These are phyloP conservation scores for Callaeas wilsoni DNA, from an alignment of 2,113 vertebrate species.

Conservation along the genomic window DNA sequence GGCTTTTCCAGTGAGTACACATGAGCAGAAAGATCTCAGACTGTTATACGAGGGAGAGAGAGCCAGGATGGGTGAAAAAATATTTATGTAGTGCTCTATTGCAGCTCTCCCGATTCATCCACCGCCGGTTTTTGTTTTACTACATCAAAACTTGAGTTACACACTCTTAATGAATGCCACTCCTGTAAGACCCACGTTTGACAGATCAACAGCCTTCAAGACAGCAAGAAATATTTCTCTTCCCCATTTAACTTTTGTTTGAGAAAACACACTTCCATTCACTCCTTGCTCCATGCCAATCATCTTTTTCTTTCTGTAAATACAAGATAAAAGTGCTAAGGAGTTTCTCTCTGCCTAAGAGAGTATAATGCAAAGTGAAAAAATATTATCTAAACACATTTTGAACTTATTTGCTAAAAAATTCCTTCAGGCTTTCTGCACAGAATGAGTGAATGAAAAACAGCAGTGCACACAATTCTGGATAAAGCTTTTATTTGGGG, in stretches of 20 bases:
- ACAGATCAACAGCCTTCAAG: neutral
- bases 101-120: neutral
- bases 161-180: neutral
- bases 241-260: slow-evolving; percentile 10
- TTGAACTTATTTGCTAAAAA: neutral
- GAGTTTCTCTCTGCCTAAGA: neutral
- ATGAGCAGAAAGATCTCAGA: neutral
- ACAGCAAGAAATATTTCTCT: neutral
- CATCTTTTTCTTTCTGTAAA: neutral
- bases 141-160: neutral
- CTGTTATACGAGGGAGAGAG: neutral
- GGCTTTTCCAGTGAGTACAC: neutral
- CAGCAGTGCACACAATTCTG: neutral
- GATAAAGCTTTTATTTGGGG: neutral
- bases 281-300: neutral
- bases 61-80: neutral
- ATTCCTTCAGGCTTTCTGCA: neutral
- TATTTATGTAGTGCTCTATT: neutral
- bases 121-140: neutral
- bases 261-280: neutral
- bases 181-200: neutral
- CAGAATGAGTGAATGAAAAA: neutral
- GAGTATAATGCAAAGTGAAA: neutral
- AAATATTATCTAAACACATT: neutral
- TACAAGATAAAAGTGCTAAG: neutral